Evolutionary conservation across 2,113 vertebrate genomes (phyloP).

Genomic region (Spermophilus dauricus): DNA sequence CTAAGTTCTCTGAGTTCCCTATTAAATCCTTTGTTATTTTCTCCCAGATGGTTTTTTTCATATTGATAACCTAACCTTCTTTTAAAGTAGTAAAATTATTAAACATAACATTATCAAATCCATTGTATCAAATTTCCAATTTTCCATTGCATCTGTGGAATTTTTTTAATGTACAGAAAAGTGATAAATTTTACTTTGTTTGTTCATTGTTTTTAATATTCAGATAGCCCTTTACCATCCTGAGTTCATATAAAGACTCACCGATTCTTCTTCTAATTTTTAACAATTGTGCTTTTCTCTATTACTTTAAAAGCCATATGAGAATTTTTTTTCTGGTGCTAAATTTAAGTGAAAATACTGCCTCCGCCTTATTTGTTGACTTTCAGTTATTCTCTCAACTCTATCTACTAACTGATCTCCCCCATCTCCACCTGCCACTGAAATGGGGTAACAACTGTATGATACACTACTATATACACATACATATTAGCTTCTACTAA

Average conservation of each 20-base stretch:
- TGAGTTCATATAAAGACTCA: not conserved
- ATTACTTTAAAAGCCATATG: not conserved
- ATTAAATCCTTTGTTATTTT: not conserved
- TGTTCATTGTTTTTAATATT: conserved; percentile 53
- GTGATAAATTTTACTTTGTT: not conserved
- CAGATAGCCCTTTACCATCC: not conserved
- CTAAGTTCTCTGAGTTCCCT: not conserved
- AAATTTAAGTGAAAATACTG: conserved; percentile 27
- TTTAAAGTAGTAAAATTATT: not conserved
- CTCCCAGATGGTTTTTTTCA: not conserved
- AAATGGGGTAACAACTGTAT: not conserved
- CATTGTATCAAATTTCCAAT: not conserved
- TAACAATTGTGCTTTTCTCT: not conserved
- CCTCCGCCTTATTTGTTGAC: not conserved
- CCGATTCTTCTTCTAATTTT: not conserved
- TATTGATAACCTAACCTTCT: not conserved
- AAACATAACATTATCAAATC: not conserved
- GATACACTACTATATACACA: not conserved
- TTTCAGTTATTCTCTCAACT: not conserved
- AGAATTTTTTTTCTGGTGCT: not conserved
- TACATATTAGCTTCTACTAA: not conserved
- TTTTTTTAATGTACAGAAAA: not conserved
- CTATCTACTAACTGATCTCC: not conserved
- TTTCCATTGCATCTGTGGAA: not conserved
- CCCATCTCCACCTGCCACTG: not conserved